A percentile compares a stretch with the other conserved stretches of the same genome.
These are phyloP conservation scores for Origma solitaria DNA, from an alignment of 2,113 vertebrate species.

Conservation along the genomic window DNA sequence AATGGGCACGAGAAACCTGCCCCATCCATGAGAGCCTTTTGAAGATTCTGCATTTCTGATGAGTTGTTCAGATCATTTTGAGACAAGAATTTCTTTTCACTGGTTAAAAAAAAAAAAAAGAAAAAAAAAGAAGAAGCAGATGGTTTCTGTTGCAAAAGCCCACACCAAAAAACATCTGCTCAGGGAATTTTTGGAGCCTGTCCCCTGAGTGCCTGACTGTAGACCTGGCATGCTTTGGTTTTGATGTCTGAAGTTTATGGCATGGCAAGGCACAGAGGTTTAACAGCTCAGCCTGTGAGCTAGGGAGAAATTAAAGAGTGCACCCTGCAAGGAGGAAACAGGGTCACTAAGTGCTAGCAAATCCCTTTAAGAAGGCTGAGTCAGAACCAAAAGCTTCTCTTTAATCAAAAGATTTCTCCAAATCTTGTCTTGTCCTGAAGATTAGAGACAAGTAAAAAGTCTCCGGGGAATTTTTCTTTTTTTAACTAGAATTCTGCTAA, in stretches of 20 bases:
- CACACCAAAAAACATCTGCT: constrained; percentile 6
- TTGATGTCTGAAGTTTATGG: background rate
- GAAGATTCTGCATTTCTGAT: constrained; percentile 26
- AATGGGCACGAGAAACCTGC: background rate
- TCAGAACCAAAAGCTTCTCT: background rate
- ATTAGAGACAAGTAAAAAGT: background rate
- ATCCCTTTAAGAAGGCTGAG: background rate
- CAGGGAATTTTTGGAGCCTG: background rate
- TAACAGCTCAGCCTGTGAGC: background rate
- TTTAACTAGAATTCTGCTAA: background rate
- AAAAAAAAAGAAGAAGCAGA: background rate
- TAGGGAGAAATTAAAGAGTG: background rate
- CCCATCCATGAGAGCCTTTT: rapidly evolving
- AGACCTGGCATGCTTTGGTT: background rate
- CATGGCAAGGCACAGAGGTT: background rate
- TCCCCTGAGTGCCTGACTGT: background rate
- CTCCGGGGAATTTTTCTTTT: background rate
- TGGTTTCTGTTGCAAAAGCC: background rate
- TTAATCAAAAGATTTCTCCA: constrained; percentile 38
- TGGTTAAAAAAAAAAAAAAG: background rate
- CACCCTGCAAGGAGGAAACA: background rate
- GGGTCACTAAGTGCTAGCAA: background rate
- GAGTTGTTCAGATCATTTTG: background rate
- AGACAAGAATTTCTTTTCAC: background rate
- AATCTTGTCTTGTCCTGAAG: background rate